phyloP scores from a whole-genome alignment of 2,797 vertebrate genomes.

The Garrulus glandarius region DNA sequence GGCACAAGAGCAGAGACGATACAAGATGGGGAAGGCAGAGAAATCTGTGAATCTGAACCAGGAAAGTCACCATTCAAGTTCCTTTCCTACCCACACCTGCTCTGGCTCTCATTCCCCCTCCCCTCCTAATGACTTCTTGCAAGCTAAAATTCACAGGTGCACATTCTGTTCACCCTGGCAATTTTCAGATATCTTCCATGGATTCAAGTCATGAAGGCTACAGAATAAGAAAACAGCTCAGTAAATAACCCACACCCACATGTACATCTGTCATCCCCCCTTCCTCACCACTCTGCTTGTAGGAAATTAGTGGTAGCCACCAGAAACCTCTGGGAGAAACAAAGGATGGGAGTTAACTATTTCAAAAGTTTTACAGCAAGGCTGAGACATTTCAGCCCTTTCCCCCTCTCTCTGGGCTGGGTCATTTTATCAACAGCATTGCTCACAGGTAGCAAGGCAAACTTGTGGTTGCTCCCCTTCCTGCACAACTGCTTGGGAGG shows the following conservation, averaged over 20 bases:
- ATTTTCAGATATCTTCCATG: not conserved
- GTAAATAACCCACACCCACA: not conserved
- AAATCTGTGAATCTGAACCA: not conserved
- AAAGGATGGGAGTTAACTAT: not conserved
- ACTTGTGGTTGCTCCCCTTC: not conserved
- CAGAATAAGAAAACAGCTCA: not conserved
- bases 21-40: not conserved
- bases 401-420: not conserved
- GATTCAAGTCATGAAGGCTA: not conserved
- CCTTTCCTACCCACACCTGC: no score
- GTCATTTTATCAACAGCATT: not conserved
- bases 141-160: not conserved
- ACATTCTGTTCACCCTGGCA: not conserved
- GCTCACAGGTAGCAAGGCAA: not conserved
- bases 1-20: not conserved
- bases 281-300: not conserved
- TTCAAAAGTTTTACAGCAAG: not conserved
- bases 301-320: not conserved
- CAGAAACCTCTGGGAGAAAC: not conserved
- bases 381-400: not conserved
- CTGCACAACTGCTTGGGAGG: not conserved
- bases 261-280: rapidly evolving
- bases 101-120: not conserved
- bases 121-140: not conserved
- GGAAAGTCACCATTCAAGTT: rapidly evolving